Evolutionary conservation across 2,113 vertebrate genomes (phyloP), one percentile per base, ranked within the genome.

Genomic region (Vireo altiloquus): DNA sequence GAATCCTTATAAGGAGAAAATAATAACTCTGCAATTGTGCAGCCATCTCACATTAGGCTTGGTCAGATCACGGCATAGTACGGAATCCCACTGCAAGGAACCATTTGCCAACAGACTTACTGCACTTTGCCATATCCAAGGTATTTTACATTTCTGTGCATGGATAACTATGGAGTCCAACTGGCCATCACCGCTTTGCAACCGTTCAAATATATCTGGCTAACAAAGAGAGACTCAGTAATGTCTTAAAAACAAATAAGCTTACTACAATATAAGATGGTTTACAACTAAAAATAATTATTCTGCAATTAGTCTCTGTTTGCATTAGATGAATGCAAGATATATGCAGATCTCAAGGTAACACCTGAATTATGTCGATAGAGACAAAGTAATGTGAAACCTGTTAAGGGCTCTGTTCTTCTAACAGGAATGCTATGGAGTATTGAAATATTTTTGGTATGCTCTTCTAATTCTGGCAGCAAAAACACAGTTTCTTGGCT

Each of bases 251-350:
- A 92, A 87, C 37, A 82, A 96, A 66, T 85, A 64, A 96, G 39
- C 60, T 18, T 80, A n/a, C 78, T 90, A 86, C 1, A 28, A 13
- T 24, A 37, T 76, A 91, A 94, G 53, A 40, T 87, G 19, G 24
- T 90, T 92, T 95, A 90, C 91, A 82, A 96, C 93, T 64, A 91
- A 94, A 97, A 97, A 92, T 91, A 92, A 92, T 94, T 92, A 74
- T 56, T 44, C 76, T 46, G 61, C 72, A 96, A 94, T 90, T 96
- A 94, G 40, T 82, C 39, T 87, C 89, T 89, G 76, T 86, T 81
- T 92, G 90, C 35, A 79, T 75, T 84, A 94, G 90, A 93, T 49
- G 76, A 16, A 66, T 76, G 22, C 14, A 90, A 75, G 92, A 92
- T 79, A 81, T 33, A 95, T 44, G 27, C 19, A 60, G 39, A 60